Evolutionary conservation across 2,113 vertebrate genomes (phyloP).

Genomic region (Semnopithecus entellus): DNA sequence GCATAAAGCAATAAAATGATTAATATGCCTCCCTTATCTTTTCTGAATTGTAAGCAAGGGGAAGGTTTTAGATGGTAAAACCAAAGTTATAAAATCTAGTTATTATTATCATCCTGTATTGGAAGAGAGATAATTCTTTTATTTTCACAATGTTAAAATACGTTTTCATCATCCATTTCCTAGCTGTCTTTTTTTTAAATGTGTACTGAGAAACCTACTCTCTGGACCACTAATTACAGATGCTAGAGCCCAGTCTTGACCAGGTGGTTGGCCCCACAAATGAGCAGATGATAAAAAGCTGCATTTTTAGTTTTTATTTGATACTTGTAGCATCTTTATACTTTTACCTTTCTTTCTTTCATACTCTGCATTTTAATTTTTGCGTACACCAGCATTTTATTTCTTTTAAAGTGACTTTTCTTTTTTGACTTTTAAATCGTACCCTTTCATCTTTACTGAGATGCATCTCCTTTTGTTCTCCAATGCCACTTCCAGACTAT

Average conservation of each 20-base stretch:
- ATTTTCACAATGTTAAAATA: background rate
- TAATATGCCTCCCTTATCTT: conserved; percentile 16
- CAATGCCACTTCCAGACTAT: background rate
- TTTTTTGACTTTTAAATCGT: background rate
- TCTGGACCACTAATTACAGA: background rate
- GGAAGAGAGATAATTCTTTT: background rate
- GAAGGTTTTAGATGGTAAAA: background rate
- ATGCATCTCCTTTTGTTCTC: background rate
- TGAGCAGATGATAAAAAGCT: background rate
- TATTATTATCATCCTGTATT: background rate
- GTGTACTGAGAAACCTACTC: background rate
- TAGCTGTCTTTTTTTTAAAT: background rate
- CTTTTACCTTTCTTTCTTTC: background rate
- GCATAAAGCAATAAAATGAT: conserved; percentile 62
- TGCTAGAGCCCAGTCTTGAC: background rate
- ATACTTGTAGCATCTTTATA: background rate
- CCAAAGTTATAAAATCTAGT: background rate
- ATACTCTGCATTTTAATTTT: background rate
- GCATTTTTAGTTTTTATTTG: background rate
- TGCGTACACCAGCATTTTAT: background rate
- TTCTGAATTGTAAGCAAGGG: background rate
- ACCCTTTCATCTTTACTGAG: background rate
- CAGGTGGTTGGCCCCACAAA: background rate
- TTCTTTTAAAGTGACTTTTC: background rate
- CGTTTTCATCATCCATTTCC: background rate